phyloP scores from a whole-genome alignment of 1,140 invertebrate genomes.

The Achroia grisella region DNA sequence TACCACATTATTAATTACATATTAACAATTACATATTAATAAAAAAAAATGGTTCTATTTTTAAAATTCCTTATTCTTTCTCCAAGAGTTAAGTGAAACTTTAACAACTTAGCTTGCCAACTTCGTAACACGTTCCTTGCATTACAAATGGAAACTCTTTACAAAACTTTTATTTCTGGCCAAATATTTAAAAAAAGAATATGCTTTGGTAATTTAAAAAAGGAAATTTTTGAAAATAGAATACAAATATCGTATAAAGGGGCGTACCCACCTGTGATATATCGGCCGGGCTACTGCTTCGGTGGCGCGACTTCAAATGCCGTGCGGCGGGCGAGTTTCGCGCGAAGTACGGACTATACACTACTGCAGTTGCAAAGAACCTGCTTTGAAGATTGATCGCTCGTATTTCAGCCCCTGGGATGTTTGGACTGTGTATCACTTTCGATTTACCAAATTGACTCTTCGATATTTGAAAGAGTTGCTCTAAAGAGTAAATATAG shows the following conservation, averaged over 20 bases:
- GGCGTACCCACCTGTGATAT: neutral
- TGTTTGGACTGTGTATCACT: constrained; percentile 15
- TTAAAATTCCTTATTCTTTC: too few relatives aligned
- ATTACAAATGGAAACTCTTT: too few relatives aligned
- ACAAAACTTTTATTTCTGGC: too few relatives aligned
- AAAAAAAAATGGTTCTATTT: too few relatives aligned
- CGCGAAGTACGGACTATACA: too few relatives aligned
- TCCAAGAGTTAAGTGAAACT: too few relatives aligned
- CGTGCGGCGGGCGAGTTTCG: constrained; percentile 23
- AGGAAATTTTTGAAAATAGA: neutral
- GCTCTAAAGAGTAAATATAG: neutral
- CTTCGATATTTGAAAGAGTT: neutral
- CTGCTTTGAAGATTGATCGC: constrained; percentile 33
- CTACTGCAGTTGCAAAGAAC: constrained; percentile 32
- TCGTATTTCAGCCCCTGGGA: constrained; percentile 9
- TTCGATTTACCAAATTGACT: constrained; percentile 22
- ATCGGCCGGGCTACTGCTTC: constrained; percentile 15
- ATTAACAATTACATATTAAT: too few relatives aligned
- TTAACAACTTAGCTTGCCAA: too few relatives aligned
- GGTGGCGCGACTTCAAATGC: constrained; percentile 38
- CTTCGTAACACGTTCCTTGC: too few relatives aligned
- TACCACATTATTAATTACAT: too few relatives aligned
- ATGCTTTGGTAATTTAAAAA: neutral
- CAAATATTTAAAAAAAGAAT: neutral
- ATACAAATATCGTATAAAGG: neutral